Base-by-base conservation (phyloP, 2,797 vertebrate genomes). In the Pempheris klunzingeri region DNA sequence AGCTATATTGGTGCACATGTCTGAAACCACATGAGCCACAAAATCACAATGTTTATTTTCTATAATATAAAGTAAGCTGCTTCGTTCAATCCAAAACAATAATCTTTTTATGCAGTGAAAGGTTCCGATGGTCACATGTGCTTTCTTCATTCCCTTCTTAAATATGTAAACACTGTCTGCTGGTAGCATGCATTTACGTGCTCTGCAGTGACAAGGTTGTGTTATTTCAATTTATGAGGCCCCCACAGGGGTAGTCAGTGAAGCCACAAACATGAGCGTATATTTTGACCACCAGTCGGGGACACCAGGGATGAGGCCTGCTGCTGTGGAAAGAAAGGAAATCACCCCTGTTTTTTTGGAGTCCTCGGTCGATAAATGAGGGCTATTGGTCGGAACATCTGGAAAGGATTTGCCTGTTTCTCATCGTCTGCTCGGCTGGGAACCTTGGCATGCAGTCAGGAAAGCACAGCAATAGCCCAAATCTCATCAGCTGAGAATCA, bases 321-420 rank as follows among this genome's bases (percentile, higher is more conserved):
- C 76, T 79, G 86, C 82, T 72, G 76, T 58, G 53, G 61, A 77
- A 71, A 77, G 54, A 85, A 64, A 84, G 82, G 60, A 88, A 86
- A 88, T 78, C 63, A 58, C 36, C 30, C 70, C 32, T 36, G 68
- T 60, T 85, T 81, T 82, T 78, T 62, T 49, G 14, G 80, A 71
- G 61, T 73, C 39, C 58, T 58, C 9, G 0, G 71, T 57, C 43
- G 17, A 82, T 87, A 85, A 90, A 85, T 77, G 69, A 74, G 78
- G 46, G 60, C 78, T 78, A 46, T 55, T 66, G 72, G 87, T 59
- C 18, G 66, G 44, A 89, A 92, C 93, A 94, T 94, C 92, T 94
- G 93, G 93, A 91, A 92, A 63, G 53, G 74, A 91, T 94, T 92
- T 89, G 64, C 64, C 55, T 81, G 85, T 90, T 94, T 92, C 91